Evolutionary conservation across 64 coral and sea anemone species (phyloP).

Genomic region (Pocillopora verrucosa): DNA sequence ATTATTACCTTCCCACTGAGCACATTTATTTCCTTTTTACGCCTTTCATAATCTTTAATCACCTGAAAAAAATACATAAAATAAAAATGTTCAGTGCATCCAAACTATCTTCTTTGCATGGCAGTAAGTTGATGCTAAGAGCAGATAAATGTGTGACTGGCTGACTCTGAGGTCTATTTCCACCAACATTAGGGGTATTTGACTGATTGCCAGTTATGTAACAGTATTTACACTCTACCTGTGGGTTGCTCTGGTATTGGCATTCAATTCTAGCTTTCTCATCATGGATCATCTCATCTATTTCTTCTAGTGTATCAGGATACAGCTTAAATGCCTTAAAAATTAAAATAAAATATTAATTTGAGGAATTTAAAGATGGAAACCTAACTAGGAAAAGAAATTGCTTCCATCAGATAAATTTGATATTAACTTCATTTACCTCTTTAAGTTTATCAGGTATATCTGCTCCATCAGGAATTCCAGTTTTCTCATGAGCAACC

Average conservation of each 20-base stretch:
- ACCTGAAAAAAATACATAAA: constrained; percentile 49
- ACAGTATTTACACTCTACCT: constrained; percentile 38
- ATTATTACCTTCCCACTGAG: constrained; percentile 53
- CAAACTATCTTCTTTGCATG: no score
- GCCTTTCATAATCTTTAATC: constrained; percentile 87
- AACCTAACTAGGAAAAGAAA: no score
- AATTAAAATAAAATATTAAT: neutral
- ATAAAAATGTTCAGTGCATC: no score
- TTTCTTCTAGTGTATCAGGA: constrained; percentile 89
- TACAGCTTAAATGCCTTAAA: constrained; percentile 75
- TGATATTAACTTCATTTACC: constrained; percentile 18
- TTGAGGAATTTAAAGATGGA: neutral
- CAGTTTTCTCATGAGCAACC: constrained; percentile 78
- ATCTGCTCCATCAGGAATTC: constrained; percentile 84
- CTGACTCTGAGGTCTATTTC: no score
- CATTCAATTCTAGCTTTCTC: constrained; percentile 94
- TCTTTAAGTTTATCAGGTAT: constrained; percentile 75
- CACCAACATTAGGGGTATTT: neutral
- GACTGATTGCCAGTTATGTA: neutral
- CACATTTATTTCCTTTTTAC: constrained; percentile 82
- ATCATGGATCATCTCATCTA: constrained; percentile 94
- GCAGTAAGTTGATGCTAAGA: no score
- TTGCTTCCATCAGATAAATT: no score
- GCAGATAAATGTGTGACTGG: no score
- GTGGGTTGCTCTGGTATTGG: constrained; percentile 89